Base-by-base conservation (phyloP, 1,140 invertebrate species). In the Scaptomyza montana region DNA sequence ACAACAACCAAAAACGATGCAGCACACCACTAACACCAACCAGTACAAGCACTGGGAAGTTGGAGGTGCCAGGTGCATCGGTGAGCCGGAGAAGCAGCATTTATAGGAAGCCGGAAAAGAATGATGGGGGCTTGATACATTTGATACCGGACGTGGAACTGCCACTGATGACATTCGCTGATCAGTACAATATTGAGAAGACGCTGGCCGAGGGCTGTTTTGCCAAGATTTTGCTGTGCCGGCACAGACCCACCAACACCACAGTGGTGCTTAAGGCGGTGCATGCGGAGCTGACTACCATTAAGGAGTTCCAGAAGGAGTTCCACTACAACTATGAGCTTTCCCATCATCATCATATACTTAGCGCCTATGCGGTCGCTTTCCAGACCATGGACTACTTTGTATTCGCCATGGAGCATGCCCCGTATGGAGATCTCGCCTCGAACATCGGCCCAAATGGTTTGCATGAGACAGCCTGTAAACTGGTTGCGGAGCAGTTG, bases 301-400 rank as follows among this genome's bases (percentile, higher is more conserved):
- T 95, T 39, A 95, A 94, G 63, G 95, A 96, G 65, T 96, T 96
- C 84, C 94, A 94, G 77, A 93, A 95, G n/a, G 96, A 97, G 85
- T 95, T 95, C 64, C 95, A 96, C 77, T 96, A 95, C 85, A 96
- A 95, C 67, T 96, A 96, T 74, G 95, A 95, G 77, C 91, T 97
- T 0, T 95, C 95, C 43, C 95, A 96, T 9, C 96, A 97, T 80
- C 94, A 94, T 2, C 94, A 94, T 70, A 94, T 96, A 43, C 82
- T 96, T 5, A 95, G 95, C 78, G 94, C 94, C 0, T 96, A 96
- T 77, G 94, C 95, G 36, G 95, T 96, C 30, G 94, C 94, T n/a
- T 96, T 96, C 86, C 93, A 94, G 60, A 93, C 94, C n/a, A 94
- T 94, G 47, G 94, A 94, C 69, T 95, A 94, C 69, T 95, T 93